These are phyloP conservation scores for Psettodes erumei DNA, from an alignment of 2,113 vertebrate species.

Conservation along the genomic window DNA sequence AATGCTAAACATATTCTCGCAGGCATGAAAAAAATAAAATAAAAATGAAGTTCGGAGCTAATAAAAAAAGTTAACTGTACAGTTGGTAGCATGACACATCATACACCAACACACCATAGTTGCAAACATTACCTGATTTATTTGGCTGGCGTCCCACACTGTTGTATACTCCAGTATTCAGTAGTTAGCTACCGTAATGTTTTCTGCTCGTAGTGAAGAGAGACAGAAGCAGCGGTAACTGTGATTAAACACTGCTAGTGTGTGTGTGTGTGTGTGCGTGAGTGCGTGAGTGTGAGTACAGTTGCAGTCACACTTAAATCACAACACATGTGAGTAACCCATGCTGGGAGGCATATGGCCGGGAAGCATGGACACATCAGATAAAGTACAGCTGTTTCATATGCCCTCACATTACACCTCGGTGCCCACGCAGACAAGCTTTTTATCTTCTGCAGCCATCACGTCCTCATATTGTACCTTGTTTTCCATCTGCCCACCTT, in stretches of 20 bases:
- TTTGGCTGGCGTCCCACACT: too few species aligned
- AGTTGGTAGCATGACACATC: too few species aligned
- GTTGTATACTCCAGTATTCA: too few species aligned
- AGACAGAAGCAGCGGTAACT: not conserved
- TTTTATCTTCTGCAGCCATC: slow-evolving; percentile 55
- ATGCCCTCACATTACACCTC: slow-evolving; percentile 60
- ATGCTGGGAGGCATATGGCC: not conserved
- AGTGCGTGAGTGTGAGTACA: slow-evolving; percentile 1
- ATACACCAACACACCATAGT: too few species aligned
- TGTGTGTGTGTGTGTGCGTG: slow-evolving; percentile 6
- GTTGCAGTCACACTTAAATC: slow-evolving; percentile 28
- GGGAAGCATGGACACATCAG: slow-evolving; percentile 41
- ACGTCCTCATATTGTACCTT: slow-evolving; percentile 43
- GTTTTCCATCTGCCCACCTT: slow-evolving; percentile 48
- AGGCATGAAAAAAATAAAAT: not conserved
- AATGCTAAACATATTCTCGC: not conserved
- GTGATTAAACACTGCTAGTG: slow-evolving; percentile 5
- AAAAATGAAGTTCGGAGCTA: not conserved
- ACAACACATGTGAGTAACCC: slow-evolving; percentile 12
- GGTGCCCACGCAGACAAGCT: slow-evolving; percentile 35
- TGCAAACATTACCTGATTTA: too few species aligned
- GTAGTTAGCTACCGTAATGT: not conserved
- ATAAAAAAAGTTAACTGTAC: not conserved
- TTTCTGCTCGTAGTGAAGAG: not conserved
- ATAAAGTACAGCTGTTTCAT: slow-evolving; percentile 57